A percentile compares a stretch with the other conserved stretches of the same genome.
phyloP scores from a whole-genome alignment of 2,113 vertebrate genomes.

The Bucco capensis region DNA sequence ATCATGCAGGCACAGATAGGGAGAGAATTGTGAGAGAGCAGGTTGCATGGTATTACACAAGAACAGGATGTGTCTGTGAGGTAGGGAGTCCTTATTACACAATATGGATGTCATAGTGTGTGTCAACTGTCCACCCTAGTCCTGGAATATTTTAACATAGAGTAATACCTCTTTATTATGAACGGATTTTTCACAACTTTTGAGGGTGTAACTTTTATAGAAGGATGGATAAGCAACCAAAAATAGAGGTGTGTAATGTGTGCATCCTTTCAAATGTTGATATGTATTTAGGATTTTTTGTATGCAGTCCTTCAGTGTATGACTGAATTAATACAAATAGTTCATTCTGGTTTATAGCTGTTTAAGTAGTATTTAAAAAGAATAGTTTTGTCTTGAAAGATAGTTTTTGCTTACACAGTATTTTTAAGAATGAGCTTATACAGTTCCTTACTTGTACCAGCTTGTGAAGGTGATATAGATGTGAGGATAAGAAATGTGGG shows the following conservation, averaged over 20 bases:
- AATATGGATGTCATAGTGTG: neutral
- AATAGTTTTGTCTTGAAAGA: neutral
- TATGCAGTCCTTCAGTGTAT: neutral
- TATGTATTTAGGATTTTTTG: neutral
- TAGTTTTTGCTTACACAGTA: neutral
- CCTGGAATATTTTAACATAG: neutral
- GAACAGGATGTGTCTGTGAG: neutral
- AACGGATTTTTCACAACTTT: neutral
- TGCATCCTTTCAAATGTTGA: neutral
- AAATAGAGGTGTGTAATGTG: neutral
- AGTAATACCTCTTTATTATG: neutral
- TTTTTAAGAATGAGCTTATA: neutral
- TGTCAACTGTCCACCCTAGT: neutral
- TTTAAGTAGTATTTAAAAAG: neutral
- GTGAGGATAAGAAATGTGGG: neutral
- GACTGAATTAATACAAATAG: neutral
- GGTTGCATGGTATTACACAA: neutral
- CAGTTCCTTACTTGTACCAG: neutral
- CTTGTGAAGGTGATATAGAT: neutral
- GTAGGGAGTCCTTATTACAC: neutral
- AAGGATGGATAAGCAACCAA: neutral
- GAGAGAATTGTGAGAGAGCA: neutral
- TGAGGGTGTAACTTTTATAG: neutral
- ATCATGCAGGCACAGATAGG: neutral
- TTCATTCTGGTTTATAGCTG: neutral